Conservation (phyloP, 1,140 invertebrate species). For the Eulimnadia texana region DNA sequence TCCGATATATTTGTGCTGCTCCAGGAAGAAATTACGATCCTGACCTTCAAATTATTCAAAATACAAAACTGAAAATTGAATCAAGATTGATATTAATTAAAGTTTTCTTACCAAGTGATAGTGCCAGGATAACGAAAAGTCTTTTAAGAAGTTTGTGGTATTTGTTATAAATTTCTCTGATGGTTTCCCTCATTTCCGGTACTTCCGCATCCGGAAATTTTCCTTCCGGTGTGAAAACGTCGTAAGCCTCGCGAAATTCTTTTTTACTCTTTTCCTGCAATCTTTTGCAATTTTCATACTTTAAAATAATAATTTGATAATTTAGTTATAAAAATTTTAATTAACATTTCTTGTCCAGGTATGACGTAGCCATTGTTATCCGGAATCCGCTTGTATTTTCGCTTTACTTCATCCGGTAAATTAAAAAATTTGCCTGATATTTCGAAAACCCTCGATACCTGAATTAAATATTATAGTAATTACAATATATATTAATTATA, state of each 20-base stretch:
- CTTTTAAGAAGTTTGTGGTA: neutral
- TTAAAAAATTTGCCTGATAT: neutral
- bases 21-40: constrained; percentile 12
- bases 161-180: neutral
- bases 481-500: too few species aligned
- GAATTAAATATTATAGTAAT: neutral
- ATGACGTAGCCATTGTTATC: neutral
- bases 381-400: neutral
- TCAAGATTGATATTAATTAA: neutral
- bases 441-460: neutral
- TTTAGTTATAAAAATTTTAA: too few species aligned
- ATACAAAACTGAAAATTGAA: neutral
- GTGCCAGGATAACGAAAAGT: neutral
- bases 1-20: constrained; percentile 24
- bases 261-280: neutral
- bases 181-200: neutral
- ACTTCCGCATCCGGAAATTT: neutral
- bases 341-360: neutral
- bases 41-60: neutral
- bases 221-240: neutral
- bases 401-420: neutral
- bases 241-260: neutral
- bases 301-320: too few species aligned
- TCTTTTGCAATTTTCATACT: too few species aligned
- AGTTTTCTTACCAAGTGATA: neutral